Conservation (phyloP, 2,888 invertebrate species). For the Yponomeuta plumbellus region DNA sequence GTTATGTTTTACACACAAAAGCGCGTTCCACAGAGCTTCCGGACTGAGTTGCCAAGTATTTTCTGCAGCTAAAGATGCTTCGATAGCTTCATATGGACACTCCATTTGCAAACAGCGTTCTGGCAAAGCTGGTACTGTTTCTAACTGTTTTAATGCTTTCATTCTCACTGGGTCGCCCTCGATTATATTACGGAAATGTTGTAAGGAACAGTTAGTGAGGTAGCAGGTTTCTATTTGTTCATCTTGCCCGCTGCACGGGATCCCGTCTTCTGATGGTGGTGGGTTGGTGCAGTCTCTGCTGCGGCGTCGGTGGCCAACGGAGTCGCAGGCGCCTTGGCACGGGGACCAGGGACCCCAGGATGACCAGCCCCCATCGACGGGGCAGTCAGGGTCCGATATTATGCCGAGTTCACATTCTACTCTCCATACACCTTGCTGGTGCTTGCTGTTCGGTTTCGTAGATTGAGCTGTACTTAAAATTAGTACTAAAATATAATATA, state of each 20-base stretch:
- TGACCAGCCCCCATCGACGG: constrained; percentile 69
- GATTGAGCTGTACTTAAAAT: background rate
- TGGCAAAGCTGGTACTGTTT: constrained; percentile 56
- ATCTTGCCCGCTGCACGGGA: constrained; percentile 54
- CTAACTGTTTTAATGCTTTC: constrained; percentile 53
- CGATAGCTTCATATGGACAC: constrained; percentile 62
- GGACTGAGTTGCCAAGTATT: constrained; percentile 61
- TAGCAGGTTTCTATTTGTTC: constrained; percentile 58
- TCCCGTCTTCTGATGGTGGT: constrained; percentile 56
- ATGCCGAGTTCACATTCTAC: constrained; percentile 62
- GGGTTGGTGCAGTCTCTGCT: constrained; percentile 63
- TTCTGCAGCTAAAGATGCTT: constrained; percentile 46
- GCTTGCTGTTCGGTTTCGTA: constrained; percentile 45
- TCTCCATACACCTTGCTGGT: constrained; percentile 53
- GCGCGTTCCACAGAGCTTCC: constrained; percentile 64
- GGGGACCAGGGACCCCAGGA: constrained; percentile 63
- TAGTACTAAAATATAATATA: background rate
- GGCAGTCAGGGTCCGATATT: constrained; percentile 53
- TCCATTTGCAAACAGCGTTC: constrained; percentile 61
- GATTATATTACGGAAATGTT: constrained; percentile 53
- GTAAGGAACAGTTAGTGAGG: constrained; percentile 54
- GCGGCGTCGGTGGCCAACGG: constrained; percentile 53
- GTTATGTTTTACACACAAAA: constrained; percentile 70
- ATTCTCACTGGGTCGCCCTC: constrained; percentile 47
- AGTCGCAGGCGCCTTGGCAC: constrained; percentile 67